These are phyloP conservation scores for Ctenosaura bakeri DNA, from an alignment of 2,797 vertebrate genomes.

Conservation along the genomic window DNA sequence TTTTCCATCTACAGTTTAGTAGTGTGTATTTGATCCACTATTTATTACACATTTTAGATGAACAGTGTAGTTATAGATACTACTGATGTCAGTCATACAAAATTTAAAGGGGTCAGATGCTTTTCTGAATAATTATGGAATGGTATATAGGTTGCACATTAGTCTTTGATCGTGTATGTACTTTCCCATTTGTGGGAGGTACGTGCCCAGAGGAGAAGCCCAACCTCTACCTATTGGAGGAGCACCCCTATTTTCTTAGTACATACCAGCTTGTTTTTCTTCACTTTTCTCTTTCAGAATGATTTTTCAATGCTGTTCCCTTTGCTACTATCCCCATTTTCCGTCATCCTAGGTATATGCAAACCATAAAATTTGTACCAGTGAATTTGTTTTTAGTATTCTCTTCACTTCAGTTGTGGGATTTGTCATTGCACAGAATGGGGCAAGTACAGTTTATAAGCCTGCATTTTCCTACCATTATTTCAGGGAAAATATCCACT, in stretches of 20 bases:
- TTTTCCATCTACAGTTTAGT: too few relatives aligned
- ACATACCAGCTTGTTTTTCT: not conserved
- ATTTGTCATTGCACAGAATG: not conserved
- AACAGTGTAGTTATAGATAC: not conserved
- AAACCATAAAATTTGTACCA: not conserved
- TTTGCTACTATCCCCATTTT: not conserved
- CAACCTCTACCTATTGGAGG: not conserved
- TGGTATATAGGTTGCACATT: not conserved
- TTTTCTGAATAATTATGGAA: not conserved
- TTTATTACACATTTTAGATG: too few relatives aligned
- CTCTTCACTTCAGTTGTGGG: not conserved
- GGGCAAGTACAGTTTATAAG: not conserved
- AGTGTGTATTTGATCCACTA: too few relatives aligned
- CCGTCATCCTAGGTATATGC: not conserved
- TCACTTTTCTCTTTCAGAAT: not conserved
- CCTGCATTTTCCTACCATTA: not conserved
- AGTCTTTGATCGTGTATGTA: not conserved
- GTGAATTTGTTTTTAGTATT: not conserved
- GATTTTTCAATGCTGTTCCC: not conserved
- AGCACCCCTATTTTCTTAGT: not conserved
- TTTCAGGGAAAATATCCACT: not conserved
- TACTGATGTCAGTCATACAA: not conserved
- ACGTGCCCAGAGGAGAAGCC: not conserved
- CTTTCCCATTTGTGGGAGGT: not conserved
- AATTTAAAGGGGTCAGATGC: not conserved